These are phyloP conservation scores for Drosophila ohnishii DNA, from an alignment of 1,140 invertebrate species.

Conservation along the genomic window DNA sequence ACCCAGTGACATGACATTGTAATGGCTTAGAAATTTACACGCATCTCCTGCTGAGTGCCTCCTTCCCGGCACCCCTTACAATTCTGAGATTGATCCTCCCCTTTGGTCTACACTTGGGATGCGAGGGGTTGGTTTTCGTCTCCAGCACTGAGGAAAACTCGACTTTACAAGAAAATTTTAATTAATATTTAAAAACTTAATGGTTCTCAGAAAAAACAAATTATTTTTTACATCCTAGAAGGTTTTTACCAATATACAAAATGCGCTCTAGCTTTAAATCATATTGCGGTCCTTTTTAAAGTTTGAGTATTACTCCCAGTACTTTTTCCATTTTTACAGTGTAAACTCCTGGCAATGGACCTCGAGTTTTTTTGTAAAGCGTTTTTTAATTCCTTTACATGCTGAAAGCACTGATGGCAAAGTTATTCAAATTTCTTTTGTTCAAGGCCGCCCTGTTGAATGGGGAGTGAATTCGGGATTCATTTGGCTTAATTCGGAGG, in stretches of 20 bases:
- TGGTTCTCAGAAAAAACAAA: not conserved
- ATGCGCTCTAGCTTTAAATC: not conserved
- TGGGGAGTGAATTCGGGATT: constrained; percentile 43
- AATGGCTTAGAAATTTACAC: constrained; percentile 75
- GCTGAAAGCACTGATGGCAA: constrained; percentile 23
- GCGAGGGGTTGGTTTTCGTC: constrained; percentile 55
- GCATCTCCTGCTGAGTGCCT: constrained; percentile 62
- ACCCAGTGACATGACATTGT: constrained; percentile 79
- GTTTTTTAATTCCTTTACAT: constrained; percentile 79
- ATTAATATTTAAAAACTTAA: not conserved
- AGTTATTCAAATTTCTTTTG: constrained; percentile 68
- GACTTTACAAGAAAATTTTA: not conserved
- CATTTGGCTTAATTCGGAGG: constrained; percentile 25
- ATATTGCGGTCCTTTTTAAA: not conserved
- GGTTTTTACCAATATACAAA: not conserved
- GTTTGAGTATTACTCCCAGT: accelerated
- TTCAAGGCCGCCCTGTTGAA: constrained; percentile 28
- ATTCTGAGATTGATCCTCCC: constrained; percentile 40
- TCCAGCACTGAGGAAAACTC: constrained; percentile 36
- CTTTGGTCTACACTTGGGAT: constrained; percentile 10
- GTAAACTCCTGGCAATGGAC: constrained; percentile 7
- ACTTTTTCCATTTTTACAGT: not conserved
- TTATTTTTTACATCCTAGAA: not conserved
- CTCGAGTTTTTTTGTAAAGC: constrained; percentile 57
- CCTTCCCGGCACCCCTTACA: constrained; percentile 57